Evolutionary conservation across 2,797 vertebrate species (phyloP).

Genomic region (Monodelphis domestica): DNA sequence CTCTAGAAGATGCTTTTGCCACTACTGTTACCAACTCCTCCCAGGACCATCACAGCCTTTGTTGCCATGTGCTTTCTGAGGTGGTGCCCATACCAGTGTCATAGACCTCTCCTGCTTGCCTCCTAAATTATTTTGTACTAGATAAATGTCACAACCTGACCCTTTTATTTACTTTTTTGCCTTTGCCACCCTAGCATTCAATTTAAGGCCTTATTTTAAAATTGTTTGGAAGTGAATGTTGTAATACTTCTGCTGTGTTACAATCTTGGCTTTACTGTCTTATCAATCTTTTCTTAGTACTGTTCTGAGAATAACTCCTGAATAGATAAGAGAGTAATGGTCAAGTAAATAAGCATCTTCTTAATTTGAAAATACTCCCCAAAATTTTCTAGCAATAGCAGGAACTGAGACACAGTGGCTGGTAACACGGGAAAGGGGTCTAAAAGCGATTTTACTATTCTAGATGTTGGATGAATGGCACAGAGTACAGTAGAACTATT

Average conservation of each 20-base stretch:
- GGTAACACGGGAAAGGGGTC: neutral
- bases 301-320: neutral
- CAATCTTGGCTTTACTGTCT: neutral
- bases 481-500: neutral
- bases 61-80: neutral
- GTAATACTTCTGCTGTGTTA: neutral
- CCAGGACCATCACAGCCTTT: neutral
- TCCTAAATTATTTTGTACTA: neutral
- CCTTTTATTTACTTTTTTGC: no score
- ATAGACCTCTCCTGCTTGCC: neutral
- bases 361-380: neutral
- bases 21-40: accelerated
- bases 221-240: neutral
- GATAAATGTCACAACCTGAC: neutral
- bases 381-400: neutral
- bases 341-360: neutral
- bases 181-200: neutral
- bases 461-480: neutral
- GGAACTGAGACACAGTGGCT: neutral
- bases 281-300: neutral
- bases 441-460: neutral
- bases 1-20: neutral
- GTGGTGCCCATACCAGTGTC: neutral
- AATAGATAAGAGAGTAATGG: neutral
- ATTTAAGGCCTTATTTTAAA: neutral